Evolutionary conservation across 2,113 vertebrate genomes (phyloP).

Genomic region (Dasyornis broadbenti): DNA sequence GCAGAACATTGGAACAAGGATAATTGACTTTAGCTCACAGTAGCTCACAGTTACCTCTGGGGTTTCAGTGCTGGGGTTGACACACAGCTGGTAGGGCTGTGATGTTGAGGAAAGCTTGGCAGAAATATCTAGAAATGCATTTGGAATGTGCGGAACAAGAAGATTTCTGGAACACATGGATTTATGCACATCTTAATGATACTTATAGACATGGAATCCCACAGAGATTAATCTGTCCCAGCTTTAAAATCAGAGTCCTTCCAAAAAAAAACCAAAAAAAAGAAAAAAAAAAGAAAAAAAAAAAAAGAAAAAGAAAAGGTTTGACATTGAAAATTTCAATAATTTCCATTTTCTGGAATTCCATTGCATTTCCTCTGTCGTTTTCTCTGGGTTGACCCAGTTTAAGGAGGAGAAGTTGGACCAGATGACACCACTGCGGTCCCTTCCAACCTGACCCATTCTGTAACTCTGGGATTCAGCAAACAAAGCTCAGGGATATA

Average conservation of each 20-base stretch:
- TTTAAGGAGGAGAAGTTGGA: not conserved
- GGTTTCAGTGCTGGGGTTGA: not conserved
- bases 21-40: not conserved
- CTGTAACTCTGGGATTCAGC: not conserved
- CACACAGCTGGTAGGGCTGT: accelerated
- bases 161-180: not conserved
- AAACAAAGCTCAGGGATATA: not conserved
- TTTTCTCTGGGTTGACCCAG: not conserved
- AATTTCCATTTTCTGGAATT: not conserved
- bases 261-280: not conserved
- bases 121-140: not conserved
- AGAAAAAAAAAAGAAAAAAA: not conserved
- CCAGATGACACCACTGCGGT: not conserved
- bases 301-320: too few species aligned
- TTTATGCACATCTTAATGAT: not conserved
- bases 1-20: too few species aligned
- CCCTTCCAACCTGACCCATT: not conserved
- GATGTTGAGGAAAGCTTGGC: accelerated
- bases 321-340: not conserved
- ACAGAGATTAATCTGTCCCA: not conserved
- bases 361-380: not conserved
- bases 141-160: not conserved
- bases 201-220: not conserved
- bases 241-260: not conserved
- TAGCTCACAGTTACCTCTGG: not conserved